Evolutionary conservation across 2,888 invertebrate genomes (phyloP).

Genomic region (Ischnura elegans): DNA sequence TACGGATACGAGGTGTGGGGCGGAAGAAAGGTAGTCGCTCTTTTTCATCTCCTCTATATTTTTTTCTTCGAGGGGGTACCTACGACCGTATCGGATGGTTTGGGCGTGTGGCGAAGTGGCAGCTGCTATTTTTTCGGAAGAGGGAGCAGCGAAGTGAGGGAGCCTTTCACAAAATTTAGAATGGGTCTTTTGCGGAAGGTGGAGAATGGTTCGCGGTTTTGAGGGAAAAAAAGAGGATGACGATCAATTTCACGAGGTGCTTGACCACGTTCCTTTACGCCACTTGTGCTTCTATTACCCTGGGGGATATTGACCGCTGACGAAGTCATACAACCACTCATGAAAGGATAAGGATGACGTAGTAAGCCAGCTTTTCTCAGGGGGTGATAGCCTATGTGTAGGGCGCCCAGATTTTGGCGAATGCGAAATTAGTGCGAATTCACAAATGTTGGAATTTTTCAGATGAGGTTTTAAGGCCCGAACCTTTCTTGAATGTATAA

Average conservation of each 20-base stretch:
- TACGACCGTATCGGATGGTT: neutral
- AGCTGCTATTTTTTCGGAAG: neutral
- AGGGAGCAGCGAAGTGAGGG: too few species aligned
- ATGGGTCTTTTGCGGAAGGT: neutral
- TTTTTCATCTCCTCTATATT: neutral
- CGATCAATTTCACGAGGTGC: neutral
- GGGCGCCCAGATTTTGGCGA: too few species aligned
- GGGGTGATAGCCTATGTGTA: too few species aligned
- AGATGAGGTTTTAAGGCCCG: too few species aligned
- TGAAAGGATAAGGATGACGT: neutral
- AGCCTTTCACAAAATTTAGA: neutral
- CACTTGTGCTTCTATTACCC: neutral
- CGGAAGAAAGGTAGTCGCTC: neutral
- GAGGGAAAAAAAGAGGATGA: neutral
- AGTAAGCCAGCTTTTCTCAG: neutral
- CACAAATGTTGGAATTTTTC: too few species aligned
- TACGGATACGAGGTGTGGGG: neutral
- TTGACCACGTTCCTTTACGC: conserved; percentile 7
- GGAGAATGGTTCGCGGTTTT: neutral
- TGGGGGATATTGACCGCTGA: neutral
- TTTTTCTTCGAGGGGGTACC: conserved; percentile 1
- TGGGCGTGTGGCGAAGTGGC: neutral
- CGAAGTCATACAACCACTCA: neutral
- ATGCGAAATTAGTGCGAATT: too few species aligned
- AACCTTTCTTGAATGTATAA: too few species aligned